Evolutionary conservation across 23 tunicate species (phyloP).

Genomic region (Styela clava): DNA sequence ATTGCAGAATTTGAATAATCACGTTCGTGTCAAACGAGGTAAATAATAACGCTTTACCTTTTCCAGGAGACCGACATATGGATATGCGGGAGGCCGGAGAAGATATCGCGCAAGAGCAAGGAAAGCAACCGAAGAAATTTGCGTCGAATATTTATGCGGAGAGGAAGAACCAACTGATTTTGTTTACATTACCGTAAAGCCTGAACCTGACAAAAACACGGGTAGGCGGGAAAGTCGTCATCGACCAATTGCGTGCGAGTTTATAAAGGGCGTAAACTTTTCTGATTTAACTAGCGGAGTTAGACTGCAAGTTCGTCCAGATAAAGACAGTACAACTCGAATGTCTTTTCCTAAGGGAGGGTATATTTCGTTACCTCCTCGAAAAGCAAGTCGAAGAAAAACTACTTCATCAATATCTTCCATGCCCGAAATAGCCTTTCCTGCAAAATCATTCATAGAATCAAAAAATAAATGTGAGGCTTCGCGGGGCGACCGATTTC

Average conservation of each 20-base stretch:
- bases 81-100: not conserved
- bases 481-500: not conserved
- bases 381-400: not conserved
- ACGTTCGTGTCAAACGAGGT: too few species aligned
- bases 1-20: too few species aligned
- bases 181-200: conserved; percentile 39
- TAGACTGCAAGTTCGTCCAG: not conserved
- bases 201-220: not conserved
- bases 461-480: conserved; percentile 20
- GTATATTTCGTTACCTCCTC: not conserved
- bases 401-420: not conserved
- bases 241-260: not conserved
- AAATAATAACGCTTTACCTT: not conserved
- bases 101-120: not conserved
- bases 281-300: not conserved
- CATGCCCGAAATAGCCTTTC: conserved; percentile 3
- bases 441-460: not conserved
- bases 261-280: not conserved
- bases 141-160: conserved; percentile 82
- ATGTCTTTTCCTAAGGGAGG: not conserved
- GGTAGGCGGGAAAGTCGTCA: not conserved
- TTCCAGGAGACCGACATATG: not conserved
- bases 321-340: not conserved
- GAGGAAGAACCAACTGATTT: conserved; percentile 19
- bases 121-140: conserved; percentile 22